phyloP scores from a whole-genome alignment of 2,888 invertebrate species.

The Palloptera scutellata region DNA sequence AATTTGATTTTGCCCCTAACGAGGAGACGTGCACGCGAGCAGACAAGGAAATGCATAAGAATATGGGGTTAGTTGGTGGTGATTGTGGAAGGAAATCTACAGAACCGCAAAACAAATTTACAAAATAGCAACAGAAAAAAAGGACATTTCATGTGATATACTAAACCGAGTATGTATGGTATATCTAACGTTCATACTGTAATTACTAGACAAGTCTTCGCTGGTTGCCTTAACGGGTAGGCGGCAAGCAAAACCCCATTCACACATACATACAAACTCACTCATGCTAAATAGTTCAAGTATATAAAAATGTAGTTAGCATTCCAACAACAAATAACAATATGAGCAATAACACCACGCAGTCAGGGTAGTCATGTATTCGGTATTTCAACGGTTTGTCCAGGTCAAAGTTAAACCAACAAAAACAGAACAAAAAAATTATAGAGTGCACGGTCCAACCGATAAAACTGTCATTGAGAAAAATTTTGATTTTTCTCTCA shows the following conservation, averaged over 20 bases:
- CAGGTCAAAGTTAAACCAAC: no score
- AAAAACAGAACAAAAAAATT: no score
- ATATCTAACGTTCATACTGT: neutral
- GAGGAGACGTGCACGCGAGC: neutral
- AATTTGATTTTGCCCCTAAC: constrained; percentile 12
- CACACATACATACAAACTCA: neutral
- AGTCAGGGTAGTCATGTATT: no score
- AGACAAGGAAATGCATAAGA: constrained; percentile 2
- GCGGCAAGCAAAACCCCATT: neutral
- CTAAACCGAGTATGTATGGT: neutral
- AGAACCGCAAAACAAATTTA: constrained; percentile 38
- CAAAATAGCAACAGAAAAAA: constrained; percentile 26
- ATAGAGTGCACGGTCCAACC: no score
- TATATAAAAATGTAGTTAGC: constrained; percentile 5
- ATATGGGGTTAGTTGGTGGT: neutral
- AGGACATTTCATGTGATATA: neutral
- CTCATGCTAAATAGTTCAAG: neutral
- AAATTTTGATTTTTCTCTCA: no score
- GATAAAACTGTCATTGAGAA: no score
- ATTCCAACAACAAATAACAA: neutral
- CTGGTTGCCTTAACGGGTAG: neutral
- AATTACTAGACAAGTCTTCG: no score
- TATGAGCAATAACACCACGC: neutral
- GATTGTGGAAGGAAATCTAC: constrained; percentile 33
- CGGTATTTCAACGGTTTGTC: no score